These are phyloP conservation scores for Palaemon carinicauda DNA, from an alignment of 1,140 invertebrate genomes.

Conservation along the genomic window DNA sequence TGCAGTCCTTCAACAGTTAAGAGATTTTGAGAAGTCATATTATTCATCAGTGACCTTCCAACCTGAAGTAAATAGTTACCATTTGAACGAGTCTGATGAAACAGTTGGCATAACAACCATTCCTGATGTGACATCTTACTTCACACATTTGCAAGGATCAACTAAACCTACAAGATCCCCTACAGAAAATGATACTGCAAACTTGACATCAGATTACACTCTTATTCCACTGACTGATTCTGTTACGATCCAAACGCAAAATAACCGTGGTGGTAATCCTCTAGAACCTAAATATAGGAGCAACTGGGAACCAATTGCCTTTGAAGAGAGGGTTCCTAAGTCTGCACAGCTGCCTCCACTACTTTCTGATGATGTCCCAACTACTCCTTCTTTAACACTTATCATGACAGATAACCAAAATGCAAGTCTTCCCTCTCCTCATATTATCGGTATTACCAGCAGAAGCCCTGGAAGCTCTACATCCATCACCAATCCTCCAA, in stretches of 20 bases:
- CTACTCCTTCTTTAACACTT: conserved; percentile 30
- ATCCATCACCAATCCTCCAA: conserved; percentile 59
- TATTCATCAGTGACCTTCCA: neutral
- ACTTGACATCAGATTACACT: neutral
- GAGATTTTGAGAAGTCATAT: conserved; percentile 38
- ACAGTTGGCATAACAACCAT: neutral
- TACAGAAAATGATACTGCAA: neutral
- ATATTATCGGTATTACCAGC: conserved; percentile 46
- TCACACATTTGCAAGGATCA: conserved; percentile 1
- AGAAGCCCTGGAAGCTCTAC: neutral
- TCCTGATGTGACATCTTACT: neutral
- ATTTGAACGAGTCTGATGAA: too few relatives aligned
- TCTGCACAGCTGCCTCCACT: neutral
- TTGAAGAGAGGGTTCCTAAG: neutral
- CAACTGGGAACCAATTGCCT: too few relatives aligned
- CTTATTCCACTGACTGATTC: neutral
- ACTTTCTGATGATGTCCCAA: neutral
- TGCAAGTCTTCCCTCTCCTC: conserved; percentile 12
- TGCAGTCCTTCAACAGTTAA: conserved; percentile 34
- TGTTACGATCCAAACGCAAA: too few relatives aligned
- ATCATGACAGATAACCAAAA: conserved; percentile 36
- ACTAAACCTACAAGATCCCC: neutral
- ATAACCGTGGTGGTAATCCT: too few relatives aligned
- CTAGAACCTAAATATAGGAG: too few relatives aligned
- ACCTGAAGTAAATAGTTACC: neutral